Base-by-base conservation (phyloP, 2,888 invertebrate genomes). In the Bimastos eiseni region DNA sequence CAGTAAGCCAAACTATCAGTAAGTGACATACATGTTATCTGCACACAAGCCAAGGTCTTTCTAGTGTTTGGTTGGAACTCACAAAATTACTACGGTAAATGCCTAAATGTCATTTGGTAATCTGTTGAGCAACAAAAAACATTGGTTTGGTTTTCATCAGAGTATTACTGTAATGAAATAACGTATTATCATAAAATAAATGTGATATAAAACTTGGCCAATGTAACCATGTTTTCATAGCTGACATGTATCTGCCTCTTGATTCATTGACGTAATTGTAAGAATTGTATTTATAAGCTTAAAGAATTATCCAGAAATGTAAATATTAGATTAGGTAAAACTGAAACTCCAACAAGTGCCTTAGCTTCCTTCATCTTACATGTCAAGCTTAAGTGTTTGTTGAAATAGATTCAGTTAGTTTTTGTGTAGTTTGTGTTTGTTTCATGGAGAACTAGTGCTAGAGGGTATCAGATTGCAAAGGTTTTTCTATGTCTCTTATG, bases 141-240 rank as follows among this genome's bases (percentile, higher is more conserved):
- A 30, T 55, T 11, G 8, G 13, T n/a, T 70, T 4, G 4, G 13
- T n/a, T n/a, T n/a, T 70, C n/a, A n/a, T n/a, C 70, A n/a, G 30
- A n/a, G 30, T n/a, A n/a, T 70, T 70, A 70, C 70, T 70, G 70
- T 70, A 70, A n/a, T 30, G 70, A 70, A 49, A n/a, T 70, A n/a
- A 30, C 30, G 8, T 70, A n/a, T n/a, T 49, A 70, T 49, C 49
- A 24, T 70, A n/a, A 30, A 30, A 44, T 3, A 70, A 70, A n/a
- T 70, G 70, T 70, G 70, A 70, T 70, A 70, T 70, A n/a, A 70
- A 70, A 70, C n/a, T 70, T n/a, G 70, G n/a, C 70, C 70, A 70
- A 8, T 70, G 70, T 70, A 70, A 70, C 70, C n/a, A 70, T 70
- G 70, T n/a, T 70, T 70, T n/a, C 70, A 70, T n/a, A 70, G 17